Evolutionary conservation across 1,140 invertebrate genomes (phyloP).

Genomic region (Glossosoma conforme): DNA sequence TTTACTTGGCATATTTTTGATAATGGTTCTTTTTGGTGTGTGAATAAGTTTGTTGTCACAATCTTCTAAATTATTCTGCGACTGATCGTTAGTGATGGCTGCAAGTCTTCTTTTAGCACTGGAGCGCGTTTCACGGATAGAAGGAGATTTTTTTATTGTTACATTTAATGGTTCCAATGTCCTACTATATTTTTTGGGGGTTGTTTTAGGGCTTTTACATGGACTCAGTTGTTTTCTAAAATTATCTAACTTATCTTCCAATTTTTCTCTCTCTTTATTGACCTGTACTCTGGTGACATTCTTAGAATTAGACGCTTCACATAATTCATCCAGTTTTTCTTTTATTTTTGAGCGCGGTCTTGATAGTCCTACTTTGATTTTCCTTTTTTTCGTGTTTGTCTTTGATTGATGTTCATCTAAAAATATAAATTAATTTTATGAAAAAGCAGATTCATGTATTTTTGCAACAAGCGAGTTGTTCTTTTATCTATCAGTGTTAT

Average conservation of each 20-base stretch:
- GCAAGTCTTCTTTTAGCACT: not conserved
- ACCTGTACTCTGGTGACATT: no score
- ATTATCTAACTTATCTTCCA: constrained; percentile 11
- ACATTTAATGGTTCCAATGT: constrained; percentile 21
- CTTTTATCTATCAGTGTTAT: no score
- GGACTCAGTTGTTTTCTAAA: constrained; percentile 10
- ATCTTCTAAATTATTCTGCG: no score
- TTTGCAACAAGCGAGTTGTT: no score
- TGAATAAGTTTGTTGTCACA: no score
- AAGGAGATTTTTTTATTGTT: constrained; percentile 16
- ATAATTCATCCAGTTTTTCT: constrained; percentile 4
- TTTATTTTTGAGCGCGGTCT: constrained; percentile 33
- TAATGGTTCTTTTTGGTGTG: no score
- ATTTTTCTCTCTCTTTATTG: not conserved
- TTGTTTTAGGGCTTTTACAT: constrained; percentile 19
- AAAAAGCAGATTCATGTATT: constrained; percentile 17
- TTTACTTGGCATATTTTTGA: no score
- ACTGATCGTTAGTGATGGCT: no score
- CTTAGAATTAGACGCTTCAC: constrained; percentile 6
- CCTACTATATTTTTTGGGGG: constrained; percentile 13
- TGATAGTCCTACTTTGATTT: constrained; percentile 43
- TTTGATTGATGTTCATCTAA: constrained; percentile 29
- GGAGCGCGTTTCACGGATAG: not conserved
- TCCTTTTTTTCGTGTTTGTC: constrained; percentile 43
- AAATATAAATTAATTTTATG: constrained; percentile 13